Evolutionary conservation across 2,113 vertebrate species (phyloP).

Genomic region (Scophthalmus maximus): DNA sequence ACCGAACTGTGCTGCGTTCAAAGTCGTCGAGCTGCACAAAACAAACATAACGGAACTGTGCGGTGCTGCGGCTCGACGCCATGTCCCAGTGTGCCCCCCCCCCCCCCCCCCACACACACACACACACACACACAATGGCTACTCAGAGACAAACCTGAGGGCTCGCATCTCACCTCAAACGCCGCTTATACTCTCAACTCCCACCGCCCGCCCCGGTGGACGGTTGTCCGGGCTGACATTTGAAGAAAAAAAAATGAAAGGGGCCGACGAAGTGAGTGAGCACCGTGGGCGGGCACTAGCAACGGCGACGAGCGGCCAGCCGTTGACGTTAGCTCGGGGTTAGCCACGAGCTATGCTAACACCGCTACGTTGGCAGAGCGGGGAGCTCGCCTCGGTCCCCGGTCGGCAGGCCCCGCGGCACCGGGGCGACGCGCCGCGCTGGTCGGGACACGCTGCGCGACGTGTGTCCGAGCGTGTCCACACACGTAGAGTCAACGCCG

Average conservation of each 20-base stretch:
- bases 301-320: not conserved
- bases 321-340: slow-evolving; percentile 34
- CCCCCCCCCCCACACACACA: not conserved
- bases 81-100: not conserved
- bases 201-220: too few relatives aligned
- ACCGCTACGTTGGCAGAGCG: slow-evolving; percentile 67
- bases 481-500: not conserved
- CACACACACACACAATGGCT: not conserved
- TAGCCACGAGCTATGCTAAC: slow-evolving; percentile 64
- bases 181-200: not conserved
- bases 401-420: slow-evolving; percentile 52
- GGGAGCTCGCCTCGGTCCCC: slow-evolving; percentile 25
- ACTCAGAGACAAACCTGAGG: not conserved
- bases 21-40: not conserved
- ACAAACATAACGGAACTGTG: slow-evolving; percentile 67
- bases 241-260: too few relatives aligned
- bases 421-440: not conserved
- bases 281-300: not conserved
- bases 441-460: not conserved
- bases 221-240: too few relatives aligned
- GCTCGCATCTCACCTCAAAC: not conserved
- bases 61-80: not conserved
- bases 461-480: not conserved
- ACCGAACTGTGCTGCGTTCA: too few relatives aligned
- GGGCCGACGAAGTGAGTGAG: too few relatives aligned